phyloP scores from a whole-genome alignment of 2,797 vertebrate species.

The Buceros bicornis region DNA sequence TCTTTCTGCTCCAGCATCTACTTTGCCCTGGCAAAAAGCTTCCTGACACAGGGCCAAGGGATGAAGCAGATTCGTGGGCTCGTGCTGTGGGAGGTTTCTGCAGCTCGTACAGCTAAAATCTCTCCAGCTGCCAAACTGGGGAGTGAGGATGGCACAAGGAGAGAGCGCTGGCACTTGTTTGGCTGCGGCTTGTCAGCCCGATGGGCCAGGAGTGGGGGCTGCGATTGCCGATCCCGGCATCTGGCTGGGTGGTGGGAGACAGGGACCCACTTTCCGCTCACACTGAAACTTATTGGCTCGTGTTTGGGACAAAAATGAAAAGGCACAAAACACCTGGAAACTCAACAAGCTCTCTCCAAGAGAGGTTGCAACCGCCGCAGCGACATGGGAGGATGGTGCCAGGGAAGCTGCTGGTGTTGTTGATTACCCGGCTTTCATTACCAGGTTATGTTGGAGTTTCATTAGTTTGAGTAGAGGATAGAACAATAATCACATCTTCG shows the following conservation, averaged over 20 bases:
- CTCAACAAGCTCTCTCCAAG: background rate
- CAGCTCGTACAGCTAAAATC: background rate
- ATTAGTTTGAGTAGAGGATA: background rate
- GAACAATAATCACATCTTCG: background rate
- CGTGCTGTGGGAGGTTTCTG: background rate
- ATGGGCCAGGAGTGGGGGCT: background rate
- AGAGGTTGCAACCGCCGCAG: background rate
- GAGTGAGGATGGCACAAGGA: background rate
- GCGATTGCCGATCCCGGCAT: accelerated
- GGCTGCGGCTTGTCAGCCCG: accelerated
- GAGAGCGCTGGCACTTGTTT: background rate
- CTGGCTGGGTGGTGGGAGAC: background rate
- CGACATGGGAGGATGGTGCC: background rate
- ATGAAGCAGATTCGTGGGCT: background rate
- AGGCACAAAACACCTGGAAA: background rate
- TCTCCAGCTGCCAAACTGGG: background rate
- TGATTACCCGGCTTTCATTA: background rate
- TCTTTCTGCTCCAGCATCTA: background rate
- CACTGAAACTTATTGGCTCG: background rate
- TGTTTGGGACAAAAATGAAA: background rate
- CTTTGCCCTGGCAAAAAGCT: background rate
- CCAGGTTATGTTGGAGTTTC: background rate
- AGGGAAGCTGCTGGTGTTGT: background rate
- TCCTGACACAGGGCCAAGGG: background rate
- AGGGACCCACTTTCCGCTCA: background rate